Conservation (phyloP, 2,113 vertebrate genomes). For the Prunella fulvescens region DNA sequence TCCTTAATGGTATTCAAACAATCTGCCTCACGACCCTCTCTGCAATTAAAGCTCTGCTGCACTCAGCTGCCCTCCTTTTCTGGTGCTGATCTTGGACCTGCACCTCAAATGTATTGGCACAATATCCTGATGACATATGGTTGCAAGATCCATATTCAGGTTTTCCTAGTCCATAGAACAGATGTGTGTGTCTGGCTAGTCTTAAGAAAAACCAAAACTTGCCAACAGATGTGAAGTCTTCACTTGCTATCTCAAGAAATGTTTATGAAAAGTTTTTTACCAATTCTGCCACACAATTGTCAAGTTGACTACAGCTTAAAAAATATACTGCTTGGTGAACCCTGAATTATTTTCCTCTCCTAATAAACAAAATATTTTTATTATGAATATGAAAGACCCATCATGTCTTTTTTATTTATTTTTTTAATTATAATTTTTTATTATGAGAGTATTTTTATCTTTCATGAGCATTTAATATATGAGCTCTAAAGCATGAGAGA, state of each 20-base stretch:
- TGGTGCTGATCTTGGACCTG: not conserved
- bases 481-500: not conserved
- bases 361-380: not conserved
- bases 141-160: not conserved
- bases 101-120: not conserved
- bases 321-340: not conserved
- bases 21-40: not conserved
- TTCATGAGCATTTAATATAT: not conserved
- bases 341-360: not conserved
- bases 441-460: not conserved
- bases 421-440: too few relatives aligned
- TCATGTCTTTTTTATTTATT: rapidly evolving
- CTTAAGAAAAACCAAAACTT: not conserved
- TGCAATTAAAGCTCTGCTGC: not conserved
- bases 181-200: not conserved
- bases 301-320: not conserved
- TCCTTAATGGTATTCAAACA: not conserved
- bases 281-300: not conserved
- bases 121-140: not conserved
- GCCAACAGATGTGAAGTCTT: not conserved
- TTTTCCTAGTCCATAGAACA: not conserved
- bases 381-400: not conserved
- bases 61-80: not conserved
- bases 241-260: not conserved
- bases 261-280: not conserved